Conservation (phyloP, 2,113 vertebrate genomes). For the Lota lota region DNA sequence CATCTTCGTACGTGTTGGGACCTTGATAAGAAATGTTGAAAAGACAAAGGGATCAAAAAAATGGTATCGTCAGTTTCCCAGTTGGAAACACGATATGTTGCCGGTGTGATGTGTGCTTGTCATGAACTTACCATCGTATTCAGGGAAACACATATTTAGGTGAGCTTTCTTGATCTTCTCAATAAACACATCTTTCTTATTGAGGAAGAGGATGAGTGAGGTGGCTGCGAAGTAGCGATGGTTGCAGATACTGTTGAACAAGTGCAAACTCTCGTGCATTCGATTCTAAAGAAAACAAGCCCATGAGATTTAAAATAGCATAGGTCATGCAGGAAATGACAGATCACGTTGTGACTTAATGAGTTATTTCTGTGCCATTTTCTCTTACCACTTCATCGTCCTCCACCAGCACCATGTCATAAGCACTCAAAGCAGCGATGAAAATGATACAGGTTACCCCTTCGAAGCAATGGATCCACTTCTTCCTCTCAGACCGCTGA, state of each 20-base stretch:
- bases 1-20: conserved; percentile 92
- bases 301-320: not conserved
- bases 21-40: conserved; percentile 63
- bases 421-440: conserved; percentile 93
- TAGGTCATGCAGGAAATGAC: not conserved
- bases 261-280: conserved; percentile 98
- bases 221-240: conserved; percentile 94
- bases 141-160: conserved; percentile 97
- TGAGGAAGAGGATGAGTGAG: conserved; percentile 97
- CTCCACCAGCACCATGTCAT: conserved; percentile 94
- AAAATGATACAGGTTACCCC: conserved; percentile 98
- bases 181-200: conserved; percentile 95
- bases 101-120: not conserved
- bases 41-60: not conserved
- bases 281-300: conserved; percentile 79
- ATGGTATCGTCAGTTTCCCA: not conserved
- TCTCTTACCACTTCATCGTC: conserved; percentile 88
- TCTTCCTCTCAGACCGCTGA: conserved; percentile 96
- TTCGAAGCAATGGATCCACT: conserved; percentile 99
- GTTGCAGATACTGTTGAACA: conserved; percentile 99
- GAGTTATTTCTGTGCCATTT: no score
- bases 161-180: conserved; percentile 99
- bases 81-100: not conserved
- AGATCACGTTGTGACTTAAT: not conserved
- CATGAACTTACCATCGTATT: conserved; percentile 84